Percentiles rank a stretch among this genome's conserved stretches.
Conservation (phyloP, 1,140 invertebrate genomes). For the Drosophila parvula region DNA sequence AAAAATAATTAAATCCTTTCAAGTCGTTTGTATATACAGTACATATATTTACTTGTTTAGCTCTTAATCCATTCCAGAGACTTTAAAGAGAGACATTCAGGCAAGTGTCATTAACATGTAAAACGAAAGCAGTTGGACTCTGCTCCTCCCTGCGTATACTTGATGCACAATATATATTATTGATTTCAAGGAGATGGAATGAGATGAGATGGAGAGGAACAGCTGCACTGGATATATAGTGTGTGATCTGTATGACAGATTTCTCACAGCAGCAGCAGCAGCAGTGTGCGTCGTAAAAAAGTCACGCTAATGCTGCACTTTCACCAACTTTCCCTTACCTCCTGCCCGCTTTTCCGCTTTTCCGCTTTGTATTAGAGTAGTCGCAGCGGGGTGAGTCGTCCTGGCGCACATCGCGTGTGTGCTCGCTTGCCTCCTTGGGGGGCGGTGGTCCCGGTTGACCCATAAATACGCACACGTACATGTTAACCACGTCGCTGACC, state of each 20-base stretch:
- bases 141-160: slow-evolving; percentile 8
- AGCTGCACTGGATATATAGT: slow-evolving; percentile 12
- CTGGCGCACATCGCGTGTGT: slow-evolving; percentile 16
- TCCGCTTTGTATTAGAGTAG: too few species aligned
- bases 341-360: not conserved
- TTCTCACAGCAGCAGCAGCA: slow-evolving; percentile 1
- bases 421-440: not conserved
- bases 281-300: slow-evolving; percentile 25
- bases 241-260: slow-evolving; percentile 22
- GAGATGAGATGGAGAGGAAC: slow-evolving; percentile 1
- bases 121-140: too few species aligned
- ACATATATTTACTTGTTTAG: too few species aligned
- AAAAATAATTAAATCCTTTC: too few species aligned
- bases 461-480: slow-evolving; percentile 47
- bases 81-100: too few species aligned
- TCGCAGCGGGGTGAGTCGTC: slow-evolving; percentile 6
- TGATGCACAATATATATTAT: slow-evolving; percentile 17
- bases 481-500: slow-evolving; percentile 1
- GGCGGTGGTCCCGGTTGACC: slow-evolving; percentile 28
- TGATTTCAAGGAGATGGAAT: slow-evolving; percentile 2
- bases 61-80: not conserved
- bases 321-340: not conserved
- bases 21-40: too few species aligned
- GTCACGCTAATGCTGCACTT: slow-evolving; percentile 35
- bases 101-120: not conserved